These are phyloP conservation scores for Pantherophis vulpinus DNA, from an alignment of 2,797 vertebrate genomes.

Conservation along the genomic window DNA sequence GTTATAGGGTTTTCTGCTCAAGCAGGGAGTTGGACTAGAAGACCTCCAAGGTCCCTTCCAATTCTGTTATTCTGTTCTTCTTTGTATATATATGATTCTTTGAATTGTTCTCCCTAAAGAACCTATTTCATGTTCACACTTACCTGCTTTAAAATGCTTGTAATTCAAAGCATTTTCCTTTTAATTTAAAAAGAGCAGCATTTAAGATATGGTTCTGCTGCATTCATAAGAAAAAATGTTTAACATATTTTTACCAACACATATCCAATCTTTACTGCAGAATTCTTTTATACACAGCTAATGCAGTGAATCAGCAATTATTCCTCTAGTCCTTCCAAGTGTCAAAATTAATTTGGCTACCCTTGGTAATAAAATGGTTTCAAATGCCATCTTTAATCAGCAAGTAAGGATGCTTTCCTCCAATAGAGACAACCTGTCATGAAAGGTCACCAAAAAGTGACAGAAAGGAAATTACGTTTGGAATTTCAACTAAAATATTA, in stretches of 20 bases:
- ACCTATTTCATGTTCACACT: neutral
- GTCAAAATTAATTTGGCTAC: conserved; percentile 89
- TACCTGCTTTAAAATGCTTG: neutral
- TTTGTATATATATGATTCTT: neutral
- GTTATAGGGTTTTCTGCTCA: neutral
- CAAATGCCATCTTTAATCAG: conserved; percentile 91
- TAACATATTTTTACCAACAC: conserved; percentile 44
- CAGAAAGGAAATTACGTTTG: conserved; percentile 84
- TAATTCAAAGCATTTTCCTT: neutral
- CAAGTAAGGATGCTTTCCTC: conserved; percentile 79
- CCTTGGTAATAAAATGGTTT: conserved; percentile 88
- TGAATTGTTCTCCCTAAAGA: neutral
- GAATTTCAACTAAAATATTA: conserved; percentile 87
- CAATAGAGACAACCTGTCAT: conserved; percentile 88
- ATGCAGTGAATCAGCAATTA: conserved; percentile 88
- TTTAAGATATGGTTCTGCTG: conserved; percentile 15
- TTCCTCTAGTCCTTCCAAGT: conserved; percentile 81
- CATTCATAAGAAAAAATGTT: conserved; percentile 36
- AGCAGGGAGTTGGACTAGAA: neutral
- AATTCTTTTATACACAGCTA: conserved; percentile 66
- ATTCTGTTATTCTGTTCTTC: neutral
- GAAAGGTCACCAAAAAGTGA: conserved; percentile 86
- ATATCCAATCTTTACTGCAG: conserved; percentile 56
- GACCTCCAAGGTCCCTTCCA: neutral
- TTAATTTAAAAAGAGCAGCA: neutral